A percentile compares a stretch with the other conserved stretches of the same genome.
phyloP scores from a whole-genome alignment of 2,113 vertebrate species.

The Rhinoderma darwinii region DNA sequence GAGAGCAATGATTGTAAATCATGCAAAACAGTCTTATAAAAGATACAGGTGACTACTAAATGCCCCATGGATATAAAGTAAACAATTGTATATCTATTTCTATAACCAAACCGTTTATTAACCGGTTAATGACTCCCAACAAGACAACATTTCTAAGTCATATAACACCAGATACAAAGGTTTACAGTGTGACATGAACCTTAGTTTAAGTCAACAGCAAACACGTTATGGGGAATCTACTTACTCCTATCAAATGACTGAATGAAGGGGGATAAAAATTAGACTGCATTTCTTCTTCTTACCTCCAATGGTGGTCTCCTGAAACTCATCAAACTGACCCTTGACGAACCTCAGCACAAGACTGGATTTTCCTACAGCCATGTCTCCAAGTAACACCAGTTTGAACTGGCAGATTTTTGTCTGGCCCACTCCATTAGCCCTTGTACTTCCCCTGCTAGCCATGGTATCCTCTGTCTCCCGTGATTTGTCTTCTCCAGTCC shows the following conservation, averaged over 20 bases:
- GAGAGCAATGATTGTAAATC: not conserved
- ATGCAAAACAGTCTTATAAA: not conserved
- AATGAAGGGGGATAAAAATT: not conserved
- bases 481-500: not conserved
- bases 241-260: too few species aligned
- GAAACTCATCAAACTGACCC: slow-evolving; percentile 84
- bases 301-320: slow-evolving; percentile 86
- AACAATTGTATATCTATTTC: not conserved
- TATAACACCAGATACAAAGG: not conserved
- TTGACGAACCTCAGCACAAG: slow-evolving; percentile 84
- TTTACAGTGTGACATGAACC: not conserved
- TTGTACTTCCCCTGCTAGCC: slow-evolving; percentile 76
- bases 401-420: slow-evolving; percentile 88
- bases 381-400: slow-evolving; percentile 82
- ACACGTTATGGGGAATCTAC: too few species aligned
- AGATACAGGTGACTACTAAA: not conserved
- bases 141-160: not conserved
- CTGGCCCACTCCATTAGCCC: slow-evolving; percentile 77
- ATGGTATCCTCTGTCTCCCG: slow-evolving; percentile 61
- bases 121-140: not conserved
- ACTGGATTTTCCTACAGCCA: slow-evolving; percentile 85
- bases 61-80: not conserved
- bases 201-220: too few species aligned
- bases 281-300: slow-evolving; percentile 34
- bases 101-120: not conserved